Evolutionary conservation across 1,140 invertebrate genomes (phyloP).

Genomic region (Ditylenchus dipsaci): DNA sequence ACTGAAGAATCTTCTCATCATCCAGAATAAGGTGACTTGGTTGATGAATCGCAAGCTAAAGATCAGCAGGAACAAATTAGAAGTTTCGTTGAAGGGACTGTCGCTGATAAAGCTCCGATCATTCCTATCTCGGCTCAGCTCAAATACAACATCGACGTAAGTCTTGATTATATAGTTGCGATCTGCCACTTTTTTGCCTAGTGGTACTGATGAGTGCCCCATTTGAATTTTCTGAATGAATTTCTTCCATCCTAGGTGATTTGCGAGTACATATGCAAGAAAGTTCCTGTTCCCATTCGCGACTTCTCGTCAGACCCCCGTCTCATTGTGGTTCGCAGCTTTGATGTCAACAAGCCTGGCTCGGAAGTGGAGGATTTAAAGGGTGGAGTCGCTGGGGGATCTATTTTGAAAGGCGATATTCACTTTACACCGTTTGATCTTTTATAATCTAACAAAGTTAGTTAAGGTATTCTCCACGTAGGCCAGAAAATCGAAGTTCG

Average conservation of each 20-base stretch:
- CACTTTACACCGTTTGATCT: background rate
- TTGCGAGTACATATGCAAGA: constrained; percentile 95
- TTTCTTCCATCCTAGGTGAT: no score
- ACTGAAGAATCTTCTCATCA: constrained; percentile 91
- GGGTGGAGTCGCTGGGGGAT: constrained; percentile 96
- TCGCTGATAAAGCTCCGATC: constrained; percentile 95
- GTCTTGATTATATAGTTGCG: constrained; percentile 20
- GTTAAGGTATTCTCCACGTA: constrained; percentile 63
- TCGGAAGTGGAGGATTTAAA: constrained; percentile 96
- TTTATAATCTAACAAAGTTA: background rate
- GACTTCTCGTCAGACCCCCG: constrained; percentile 92
- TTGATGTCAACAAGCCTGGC: constrained; percentile 99
- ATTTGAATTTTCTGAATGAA: no score
- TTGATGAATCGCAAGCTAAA: constrained; percentile 95
- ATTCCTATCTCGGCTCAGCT: constrained; percentile 98
- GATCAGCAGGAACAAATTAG: constrained; percentile 97
- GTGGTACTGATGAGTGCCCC: no score
- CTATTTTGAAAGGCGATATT: constrained; percentile 82
- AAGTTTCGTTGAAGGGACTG: constrained; percentile 97
- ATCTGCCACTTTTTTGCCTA: no score
- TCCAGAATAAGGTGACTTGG: constrained; percentile 98
- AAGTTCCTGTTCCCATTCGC: constrained; percentile 88
- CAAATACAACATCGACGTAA: constrained; percentile 96
- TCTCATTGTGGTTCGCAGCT: constrained; percentile 95
- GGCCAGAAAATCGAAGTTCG: constrained; percentile 76